phyloP scores from a whole-genome alignment of 2,797 vertebrate species.

The Prunella strophiata region DNA sequence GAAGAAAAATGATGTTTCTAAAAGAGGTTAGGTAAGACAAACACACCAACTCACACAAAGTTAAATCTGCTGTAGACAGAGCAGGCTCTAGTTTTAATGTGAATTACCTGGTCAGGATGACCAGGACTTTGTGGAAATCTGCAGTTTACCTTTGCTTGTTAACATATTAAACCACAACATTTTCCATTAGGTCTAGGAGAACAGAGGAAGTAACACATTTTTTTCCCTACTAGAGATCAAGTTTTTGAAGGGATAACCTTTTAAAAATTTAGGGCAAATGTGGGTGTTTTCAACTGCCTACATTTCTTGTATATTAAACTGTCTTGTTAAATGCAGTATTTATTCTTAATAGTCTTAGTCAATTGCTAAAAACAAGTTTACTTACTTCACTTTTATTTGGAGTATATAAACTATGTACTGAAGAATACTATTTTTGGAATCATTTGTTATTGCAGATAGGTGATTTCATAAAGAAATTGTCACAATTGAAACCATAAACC shows the following conservation, averaged over 20 bases:
- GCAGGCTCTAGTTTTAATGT: background rate
- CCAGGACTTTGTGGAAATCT: background rate
- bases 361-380: background rate
- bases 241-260: background rate
- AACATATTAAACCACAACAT: background rate
- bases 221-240: background rate
- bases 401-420: background rate
- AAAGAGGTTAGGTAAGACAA: background rate
- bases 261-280: background rate
- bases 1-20: background rate
- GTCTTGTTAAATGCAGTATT: background rate
- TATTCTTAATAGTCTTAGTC: background rate
- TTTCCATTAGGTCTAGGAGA: background rate
- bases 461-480: conserved; percentile 13
- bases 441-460: background rate
- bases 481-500: background rate
- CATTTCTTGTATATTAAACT: background rate
- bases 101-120: background rate
- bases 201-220: background rate
- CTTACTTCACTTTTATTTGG: background rate
- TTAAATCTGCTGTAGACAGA: background rate
- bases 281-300: background rate
- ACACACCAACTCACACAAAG: background rate
- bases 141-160: background rate
- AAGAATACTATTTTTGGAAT: background rate